phyloP scores from a whole-genome alignment of 2,888 invertebrate species.

The Frankliniella intonsa region DNA sequence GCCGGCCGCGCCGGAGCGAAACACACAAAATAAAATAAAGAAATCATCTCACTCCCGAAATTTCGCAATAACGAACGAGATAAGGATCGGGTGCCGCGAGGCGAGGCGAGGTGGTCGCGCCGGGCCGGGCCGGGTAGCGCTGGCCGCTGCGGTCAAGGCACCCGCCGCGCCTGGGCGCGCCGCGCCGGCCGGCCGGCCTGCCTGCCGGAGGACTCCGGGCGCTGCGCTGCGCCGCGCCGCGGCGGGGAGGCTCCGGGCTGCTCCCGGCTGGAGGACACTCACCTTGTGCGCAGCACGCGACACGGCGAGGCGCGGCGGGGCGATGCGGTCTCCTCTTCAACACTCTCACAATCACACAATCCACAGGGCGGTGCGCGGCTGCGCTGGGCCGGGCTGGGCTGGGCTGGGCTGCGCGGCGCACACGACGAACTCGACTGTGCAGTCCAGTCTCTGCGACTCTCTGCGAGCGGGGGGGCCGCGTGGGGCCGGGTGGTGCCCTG shows the following conservation, averaged over 20 bases:
- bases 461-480: not conserved
- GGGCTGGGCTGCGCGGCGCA: not conserved
- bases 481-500: not conserved
- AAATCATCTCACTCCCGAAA: too few species aligned
- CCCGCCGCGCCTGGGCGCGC: not conserved
- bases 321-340: not conserved
- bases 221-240: too few species aligned
- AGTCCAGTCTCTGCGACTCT: not conserved
- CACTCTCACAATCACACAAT: not conserved
- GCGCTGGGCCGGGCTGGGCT: not conserved
- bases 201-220: not conserved
- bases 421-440: not conserved
- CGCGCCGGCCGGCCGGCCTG: too few species aligned
- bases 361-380: not conserved
- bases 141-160: not conserved
- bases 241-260: not conserved
- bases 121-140: too few species aligned
- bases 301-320: not conserved
- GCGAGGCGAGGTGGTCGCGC: too few species aligned
- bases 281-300: conserved; percentile 11
- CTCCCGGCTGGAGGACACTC: not conserved
- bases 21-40: too few species aligned
- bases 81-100: too few species aligned
- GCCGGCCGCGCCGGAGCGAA: too few species aligned
- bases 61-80: too few species aligned